Conservation (phyloP, 2,888 invertebrate species). For the Amblyteles armatorius region DNA sequence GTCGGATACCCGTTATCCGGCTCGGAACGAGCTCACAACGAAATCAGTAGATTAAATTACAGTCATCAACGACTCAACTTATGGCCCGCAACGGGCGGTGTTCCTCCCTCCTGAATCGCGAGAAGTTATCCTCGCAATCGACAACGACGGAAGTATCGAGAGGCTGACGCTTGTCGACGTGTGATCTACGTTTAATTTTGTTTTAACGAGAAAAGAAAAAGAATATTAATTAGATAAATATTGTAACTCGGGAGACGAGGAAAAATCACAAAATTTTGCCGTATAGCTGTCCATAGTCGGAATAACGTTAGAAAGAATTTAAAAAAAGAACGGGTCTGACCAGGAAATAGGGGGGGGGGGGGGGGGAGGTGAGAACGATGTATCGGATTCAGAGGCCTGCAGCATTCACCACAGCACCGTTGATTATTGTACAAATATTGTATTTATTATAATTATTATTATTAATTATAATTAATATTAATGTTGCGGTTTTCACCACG, state of each 20-base stretch:
- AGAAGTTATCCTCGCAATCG: conserved; percentile 1
- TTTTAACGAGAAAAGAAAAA: not conserved
- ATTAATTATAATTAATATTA: conserved; percentile 84
- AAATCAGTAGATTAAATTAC: conserved; percentile 69
- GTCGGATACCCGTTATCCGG: conserved; percentile 83
- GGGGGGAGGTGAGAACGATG: conserved; percentile 43
- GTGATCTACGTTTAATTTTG: not conserved
- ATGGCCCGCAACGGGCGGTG: not conserved
- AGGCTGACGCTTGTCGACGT: not conserved
- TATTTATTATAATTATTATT: conserved; percentile 84
- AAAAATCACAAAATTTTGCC: not conserved
- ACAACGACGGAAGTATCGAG: conserved; percentile 1
- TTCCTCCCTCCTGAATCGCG: not conserved
- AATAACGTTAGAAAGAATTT: conserved; percentile 40
- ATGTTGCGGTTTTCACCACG: conserved; percentile 83
- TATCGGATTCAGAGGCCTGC: conserved; percentile 72
- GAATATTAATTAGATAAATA: not conserved
- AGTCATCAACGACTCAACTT: conserved; percentile 28
- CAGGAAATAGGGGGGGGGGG: conserved; percentile 60
- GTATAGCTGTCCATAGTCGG: not conserved
- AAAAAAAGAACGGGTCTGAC: conserved; percentile 51
- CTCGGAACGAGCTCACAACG: conserved; percentile 79
- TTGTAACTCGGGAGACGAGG: conserved; percentile 21
- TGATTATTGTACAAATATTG: conserved; percentile 85
- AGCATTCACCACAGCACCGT: conserved; percentile 82